Evolutionary conservation across 2,113 vertebrate genomes (phyloP).

Genomic region (Lanius collurio): DNA sequence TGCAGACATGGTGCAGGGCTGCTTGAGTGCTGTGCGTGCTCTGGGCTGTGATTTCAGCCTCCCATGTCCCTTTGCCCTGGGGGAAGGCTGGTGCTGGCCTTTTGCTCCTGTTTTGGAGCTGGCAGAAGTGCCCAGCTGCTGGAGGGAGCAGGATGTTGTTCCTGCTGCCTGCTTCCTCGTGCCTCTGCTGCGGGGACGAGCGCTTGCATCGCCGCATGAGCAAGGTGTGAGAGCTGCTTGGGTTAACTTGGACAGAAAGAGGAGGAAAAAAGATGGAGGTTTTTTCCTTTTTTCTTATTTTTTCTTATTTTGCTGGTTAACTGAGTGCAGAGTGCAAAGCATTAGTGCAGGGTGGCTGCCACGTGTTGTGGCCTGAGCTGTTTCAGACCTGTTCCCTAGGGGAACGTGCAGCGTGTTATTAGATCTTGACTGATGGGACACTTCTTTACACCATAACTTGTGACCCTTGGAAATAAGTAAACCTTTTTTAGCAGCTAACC

Average conservation of each 20-base stretch:
- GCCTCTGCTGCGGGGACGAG: background rate
- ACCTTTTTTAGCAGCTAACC: background rate
- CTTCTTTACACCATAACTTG: background rate
- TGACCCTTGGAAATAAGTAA: background rate
- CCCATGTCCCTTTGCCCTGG: fast-evolving
- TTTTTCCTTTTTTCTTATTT: background rate
- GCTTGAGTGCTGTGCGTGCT: background rate
- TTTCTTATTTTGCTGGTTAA: background rate
- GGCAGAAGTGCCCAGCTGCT: background rate
- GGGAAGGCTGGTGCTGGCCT: background rate
- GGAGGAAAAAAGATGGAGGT: background rate
- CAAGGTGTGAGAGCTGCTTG: background rate
- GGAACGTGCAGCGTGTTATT: fast-evolving
- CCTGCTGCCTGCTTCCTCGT: background rate
- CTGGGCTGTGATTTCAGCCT: fast-evolving
- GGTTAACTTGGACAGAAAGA: background rate
- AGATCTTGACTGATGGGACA: background rate
- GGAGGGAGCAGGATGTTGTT: background rate
- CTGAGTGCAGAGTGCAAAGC: background rate
- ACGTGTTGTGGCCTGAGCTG: fast-evolving
- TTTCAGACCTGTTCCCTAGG: background rate
- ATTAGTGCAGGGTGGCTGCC: fast-evolving
- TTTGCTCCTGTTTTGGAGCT: background rate
- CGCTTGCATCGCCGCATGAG: fast-evolving
- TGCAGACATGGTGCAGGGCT: fast-evolving